phyloP scores from a whole-genome alignment of 2,888 invertebrate species.

The Stomorhina lunata region DNA sequence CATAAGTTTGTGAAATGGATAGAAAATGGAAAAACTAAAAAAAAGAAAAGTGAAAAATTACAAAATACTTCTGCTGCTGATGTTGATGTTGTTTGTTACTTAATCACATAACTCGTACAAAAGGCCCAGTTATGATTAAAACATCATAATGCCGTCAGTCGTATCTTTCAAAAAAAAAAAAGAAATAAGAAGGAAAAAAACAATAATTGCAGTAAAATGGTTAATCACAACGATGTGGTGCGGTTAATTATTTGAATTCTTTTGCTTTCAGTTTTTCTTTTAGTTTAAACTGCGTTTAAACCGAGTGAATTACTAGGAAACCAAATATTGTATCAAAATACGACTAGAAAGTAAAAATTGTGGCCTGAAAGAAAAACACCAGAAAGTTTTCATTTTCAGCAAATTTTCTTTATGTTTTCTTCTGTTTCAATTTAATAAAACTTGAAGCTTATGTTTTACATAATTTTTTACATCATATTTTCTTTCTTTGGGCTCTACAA shows the following conservation, averaged over 20 bases:
- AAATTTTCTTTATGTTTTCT: no score
- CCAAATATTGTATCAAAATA: not conserved
- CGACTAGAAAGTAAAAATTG: not conserved
- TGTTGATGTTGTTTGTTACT: conserved; percentile 22
- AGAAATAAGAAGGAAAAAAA: not conserved
- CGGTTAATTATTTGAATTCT: conserved; percentile 59
- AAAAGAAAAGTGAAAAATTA: conserved; percentile 19
- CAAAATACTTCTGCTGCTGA: not conserved
- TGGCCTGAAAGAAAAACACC: not conserved
- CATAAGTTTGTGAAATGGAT: no score
- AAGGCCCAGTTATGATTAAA: conserved; percentile 54
- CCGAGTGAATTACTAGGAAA: conserved; percentile 51
- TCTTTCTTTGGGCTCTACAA: not conserved
- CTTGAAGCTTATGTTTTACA: conserved; percentile 49
- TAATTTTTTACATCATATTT: conserved; percentile 37
- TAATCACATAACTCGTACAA: conserved; percentile 47
- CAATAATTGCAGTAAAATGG: conserved; percentile 26
- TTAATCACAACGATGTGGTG: conserved; percentile 46
- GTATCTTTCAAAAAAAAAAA: not conserved
- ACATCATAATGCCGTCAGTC: conserved; percentile 30
- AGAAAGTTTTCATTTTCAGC: no score
- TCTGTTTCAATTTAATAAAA: no score
- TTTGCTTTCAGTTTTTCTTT: conserved; percentile 11
- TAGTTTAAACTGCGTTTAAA: conserved; percentile 18
- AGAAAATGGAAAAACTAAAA: no score